These are phyloP conservation scores for Drosophila austrosaltans DNA, from an alignment of 2,888 invertebrate species.

Conservation along the genomic window DNA sequence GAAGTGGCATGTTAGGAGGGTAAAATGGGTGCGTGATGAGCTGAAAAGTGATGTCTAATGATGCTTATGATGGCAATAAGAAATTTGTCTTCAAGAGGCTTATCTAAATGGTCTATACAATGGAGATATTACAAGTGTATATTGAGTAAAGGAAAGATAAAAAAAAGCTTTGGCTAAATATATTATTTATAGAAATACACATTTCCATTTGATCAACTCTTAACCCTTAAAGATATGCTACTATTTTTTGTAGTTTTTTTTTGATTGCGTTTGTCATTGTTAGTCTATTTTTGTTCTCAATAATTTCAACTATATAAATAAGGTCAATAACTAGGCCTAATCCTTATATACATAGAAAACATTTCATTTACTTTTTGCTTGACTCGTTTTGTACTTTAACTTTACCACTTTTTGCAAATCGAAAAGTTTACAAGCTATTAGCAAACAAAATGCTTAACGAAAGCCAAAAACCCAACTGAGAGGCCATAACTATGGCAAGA, in stretches of 20 bases:
- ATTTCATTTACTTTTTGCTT: slow-evolving; percentile 13
- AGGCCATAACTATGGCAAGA: slow-evolving; percentile 12
- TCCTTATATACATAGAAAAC: slow-evolving; percentile 12
- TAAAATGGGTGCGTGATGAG: slow-evolving; percentile 61
- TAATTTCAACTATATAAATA: background rate
- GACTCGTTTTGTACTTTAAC: slow-evolving; percentile 47
- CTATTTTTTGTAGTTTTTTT: background rate
- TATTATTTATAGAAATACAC: background rate
- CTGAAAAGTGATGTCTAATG: slow-evolving; percentile 80
- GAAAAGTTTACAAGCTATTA: slow-evolving; percentile 59
- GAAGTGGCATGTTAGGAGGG: slow-evolving; percentile 3
- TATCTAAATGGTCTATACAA: slow-evolving; percentile 12
- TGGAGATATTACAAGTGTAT: background rate
- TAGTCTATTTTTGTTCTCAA: background rate
- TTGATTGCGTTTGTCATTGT: no score
- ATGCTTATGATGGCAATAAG: slow-evolving; percentile 48
- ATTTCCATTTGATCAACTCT: no score
- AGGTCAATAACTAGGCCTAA: background rate
- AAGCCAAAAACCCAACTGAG: slow-evolving; percentile 30
- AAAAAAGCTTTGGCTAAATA: background rate
- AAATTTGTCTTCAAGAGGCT: slow-evolving; percentile 5
- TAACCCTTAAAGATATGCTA: no score
- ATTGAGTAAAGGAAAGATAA: background rate
- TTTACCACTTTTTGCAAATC: slow-evolving; percentile 62
- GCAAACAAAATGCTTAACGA: slow-evolving; percentile 67